Evolutionary conservation across 2,113 vertebrate species (phyloP), one percentile per base, ranked within the genome.

Genomic region (Vulpes lagopus): DNA sequence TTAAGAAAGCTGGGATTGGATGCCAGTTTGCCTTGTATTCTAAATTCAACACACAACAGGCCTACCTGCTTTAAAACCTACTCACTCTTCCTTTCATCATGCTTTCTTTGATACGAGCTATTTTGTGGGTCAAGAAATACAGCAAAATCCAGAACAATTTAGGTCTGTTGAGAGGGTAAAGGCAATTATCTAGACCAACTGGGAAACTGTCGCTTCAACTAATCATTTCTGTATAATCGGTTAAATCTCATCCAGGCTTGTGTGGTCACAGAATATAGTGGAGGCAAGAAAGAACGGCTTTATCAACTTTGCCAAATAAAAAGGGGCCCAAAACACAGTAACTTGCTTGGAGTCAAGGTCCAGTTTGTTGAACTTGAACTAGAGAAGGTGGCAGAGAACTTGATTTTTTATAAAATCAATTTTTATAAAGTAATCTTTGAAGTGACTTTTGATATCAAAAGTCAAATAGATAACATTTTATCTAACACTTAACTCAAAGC

Each of bases 221-320:
- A 32, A 73, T 82, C 43, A 32, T 65, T 69, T 90, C 64, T 38
- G 3, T 59, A 32, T 83, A 67, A 78, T 84, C 74, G 89, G 9
- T 87, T 96, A 30, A 53, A 87, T 76, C 32, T 92, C 92, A 25
- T 87, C 49, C 62, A 55, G 43, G 80, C 17, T 57, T 69, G 20
- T 23, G 86, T 80, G 64, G 64, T 67, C 64, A 38, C 43, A 80
- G 51, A 15, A n/a, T 67, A 74, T 19, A 64, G 53, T 62, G 84
- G 53, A 94, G 90, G 53, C 79, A 87, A 95, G 55, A 85, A 83
- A 85, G n/a, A 60, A 62, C 78, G 38, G 85, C 85, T 81, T 90
- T 64, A 88, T 81, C 60, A 53, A 65, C 30, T 84, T 88, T 88
- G 25, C 19, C 38, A 93, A 87, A 59, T 84, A 69, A 53, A 81